Evolutionary conservation across 2,113 vertebrate species (phyloP).

Genomic region (Corythornis vintsioides): DNA sequence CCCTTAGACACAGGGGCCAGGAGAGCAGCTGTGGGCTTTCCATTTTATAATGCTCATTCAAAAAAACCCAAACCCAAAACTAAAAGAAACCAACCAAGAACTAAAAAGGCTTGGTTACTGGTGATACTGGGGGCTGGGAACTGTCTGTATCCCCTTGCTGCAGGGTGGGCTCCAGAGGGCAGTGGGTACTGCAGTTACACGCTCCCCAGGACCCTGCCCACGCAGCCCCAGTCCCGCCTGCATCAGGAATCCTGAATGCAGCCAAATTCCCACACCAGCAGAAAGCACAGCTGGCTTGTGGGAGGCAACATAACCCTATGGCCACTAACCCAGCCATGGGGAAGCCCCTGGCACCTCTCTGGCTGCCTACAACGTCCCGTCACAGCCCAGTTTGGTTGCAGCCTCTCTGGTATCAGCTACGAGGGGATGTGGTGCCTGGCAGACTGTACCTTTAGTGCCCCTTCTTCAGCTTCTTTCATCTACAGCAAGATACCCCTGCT

Average conservation of each 20-base stretch:
- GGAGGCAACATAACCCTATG: background rate
- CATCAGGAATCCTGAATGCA: fast-evolving
- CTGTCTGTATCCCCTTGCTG: background rate
- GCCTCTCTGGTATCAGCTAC: background rate
- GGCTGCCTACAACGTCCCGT: fast-evolving
- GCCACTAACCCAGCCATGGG: fast-evolving
- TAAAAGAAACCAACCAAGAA: background rate
- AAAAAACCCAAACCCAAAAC: background rate
- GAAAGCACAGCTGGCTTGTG: background rate
- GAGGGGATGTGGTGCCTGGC: background rate
- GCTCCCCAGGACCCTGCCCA: background rate
- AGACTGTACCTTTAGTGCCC: background rate
- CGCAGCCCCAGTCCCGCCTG: background rate
- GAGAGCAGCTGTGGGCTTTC: background rate
- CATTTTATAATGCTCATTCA: fast-evolving
- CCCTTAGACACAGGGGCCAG: background rate
- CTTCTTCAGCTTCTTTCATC: background rate
- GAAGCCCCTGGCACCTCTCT: background rate
- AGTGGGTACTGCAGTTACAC: fast-evolving
- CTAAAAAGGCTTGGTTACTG: background rate
- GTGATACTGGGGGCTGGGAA: background rate
- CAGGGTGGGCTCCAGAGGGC: background rate
- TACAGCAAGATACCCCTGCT: background rate
- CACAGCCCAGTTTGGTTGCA: fast-evolving
- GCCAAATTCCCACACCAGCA: background rate